Evolutionary conservation across 1,140 invertebrate genomes (phyloP), one percentile per base, ranked within the genome.

Genomic region (Venturia canescens): DNA sequence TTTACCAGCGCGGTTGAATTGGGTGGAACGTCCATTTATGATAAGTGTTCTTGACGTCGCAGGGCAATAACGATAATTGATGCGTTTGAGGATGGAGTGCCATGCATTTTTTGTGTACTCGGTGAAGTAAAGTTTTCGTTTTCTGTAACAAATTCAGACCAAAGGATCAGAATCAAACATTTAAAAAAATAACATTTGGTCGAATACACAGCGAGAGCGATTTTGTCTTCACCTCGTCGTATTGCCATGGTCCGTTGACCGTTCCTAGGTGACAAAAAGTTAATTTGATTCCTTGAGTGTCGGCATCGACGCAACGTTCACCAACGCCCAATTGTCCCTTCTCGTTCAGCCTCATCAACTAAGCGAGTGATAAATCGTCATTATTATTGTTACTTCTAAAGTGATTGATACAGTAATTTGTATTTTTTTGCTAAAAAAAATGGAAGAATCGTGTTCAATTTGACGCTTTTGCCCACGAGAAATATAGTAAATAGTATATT

Each of bases 321-420:
- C 99, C 99, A 26, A 98, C 95, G 38, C 97, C 97, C 38, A 99
- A 88, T 91, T 99, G 98, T 0, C 99, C 98, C 84, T 97, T 96
- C 15, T 95, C 95, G 92, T 99, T 99, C 16, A 99, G 91, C 74
- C 98, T 93, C 85, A 99, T 96, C 84, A 99, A 88, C 94, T 98
- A 85, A 53, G 89, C 90, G 80, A 84, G 5, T 11, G 13, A 44
- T 44, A 3, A 44, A 44, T 44, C 13, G 13, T 44, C 13, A 44
- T 44, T 9, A 9, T 44, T 13, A 44, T 44, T 44, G 5, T 44
- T 44, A 34, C 7, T 34, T 34, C 7, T 34, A 34, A 34, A 34
- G 3, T 34, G 7, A 3, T 34, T 34, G 31, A 34, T 3, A 3
- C 7, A 34, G 31, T n/a, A n/a, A n/a, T n/a, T n/a, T n/a, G n/a